Base-by-base conservation (phyloP, 2,888 invertebrate genomes). In the Antheraea yamamai region DNA sequence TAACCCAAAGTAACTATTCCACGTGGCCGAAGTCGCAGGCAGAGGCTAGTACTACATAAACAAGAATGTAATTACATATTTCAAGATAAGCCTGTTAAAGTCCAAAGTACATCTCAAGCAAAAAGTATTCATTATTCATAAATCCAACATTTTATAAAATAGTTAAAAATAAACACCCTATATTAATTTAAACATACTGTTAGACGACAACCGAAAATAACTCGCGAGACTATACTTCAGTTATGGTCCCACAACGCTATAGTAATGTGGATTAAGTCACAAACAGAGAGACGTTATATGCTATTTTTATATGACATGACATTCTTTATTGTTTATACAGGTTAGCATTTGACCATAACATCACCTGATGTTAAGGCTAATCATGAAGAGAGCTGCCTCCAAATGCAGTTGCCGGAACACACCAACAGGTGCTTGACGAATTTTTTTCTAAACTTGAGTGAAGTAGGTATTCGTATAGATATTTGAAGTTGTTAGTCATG, bases 201-300 rank as follows among this genome's bases (percentile, higher is more conserved):
- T 8, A 70, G 39, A 39, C 10, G 70, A 70, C 70, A 70, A 39
- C 70, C 7, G 70, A 39, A 70, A 70, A 70, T 70, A 70, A 39
- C 8, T 20, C 70, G 10, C 20, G 39, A 70, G n/a, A 70, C 18
- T 70, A 8, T 12, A 47, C 12, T 47, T 47, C 47, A 47, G 47
- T 70, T 39, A 70, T n/a, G 70, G 39, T 12, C 2, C 10, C 39
- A 70, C 10, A n/a, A 70, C n/a, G n/a, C 8, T 70, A 70, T 20
- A 18, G 70, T 39, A 39, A 6, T n/a, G 35, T 39, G 39, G 70
- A 20, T 16, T 70, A 70, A 70, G 3, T 20, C 35, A 39, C 10
- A 20, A 10, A 35, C 20, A n/a, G 39, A 70, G 18, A 70, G 2
- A 20, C 4, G n/a, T 58, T n/a, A 58, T 8, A 58, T 7, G 18